phyloP scores from a whole-genome alignment of 2,113 vertebrate genomes.

The Prunella himalayana region DNA sequence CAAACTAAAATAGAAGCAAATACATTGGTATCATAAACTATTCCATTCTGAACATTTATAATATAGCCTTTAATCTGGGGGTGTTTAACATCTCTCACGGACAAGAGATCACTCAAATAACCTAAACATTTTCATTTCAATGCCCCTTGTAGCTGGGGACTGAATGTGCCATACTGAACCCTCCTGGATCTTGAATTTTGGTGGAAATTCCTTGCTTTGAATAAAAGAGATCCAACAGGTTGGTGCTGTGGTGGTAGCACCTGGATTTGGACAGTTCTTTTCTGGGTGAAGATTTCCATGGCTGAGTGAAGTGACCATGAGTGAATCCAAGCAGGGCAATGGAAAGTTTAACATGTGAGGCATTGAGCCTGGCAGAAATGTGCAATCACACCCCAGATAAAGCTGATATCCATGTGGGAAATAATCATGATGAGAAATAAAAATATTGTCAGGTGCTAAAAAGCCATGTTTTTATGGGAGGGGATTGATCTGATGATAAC shows the following conservation, averaged over 20 bases:
- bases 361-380: neutral
- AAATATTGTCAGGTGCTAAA: neutral
- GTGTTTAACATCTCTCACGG: neutral
- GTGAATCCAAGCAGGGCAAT: neutral
- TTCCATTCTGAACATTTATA: neutral
- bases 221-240: neutral
- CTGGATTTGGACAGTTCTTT: neutral
- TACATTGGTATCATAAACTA: neutral
- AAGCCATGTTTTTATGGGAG: neutral
- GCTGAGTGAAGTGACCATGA: neutral
- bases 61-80: neutral
- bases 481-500: neutral
- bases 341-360: neutral
- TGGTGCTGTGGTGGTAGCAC: neutral
- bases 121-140: neutral
- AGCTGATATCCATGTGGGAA: neutral
- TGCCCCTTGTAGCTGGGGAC: accelerated
- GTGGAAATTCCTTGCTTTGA: neutral
- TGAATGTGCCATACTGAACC: neutral
- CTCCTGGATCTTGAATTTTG: neutral
- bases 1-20: conserved; percentile 18
- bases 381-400: neutral
- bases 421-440: neutral
- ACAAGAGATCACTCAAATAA: neutral
- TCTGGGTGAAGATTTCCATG: neutral